Percentiles rank a stretch among this genome's conserved stretches.
Evolutionary conservation across 2,797 vertebrate species (phyloP).

Genomic region (Meriones psammophilus): DNA sequence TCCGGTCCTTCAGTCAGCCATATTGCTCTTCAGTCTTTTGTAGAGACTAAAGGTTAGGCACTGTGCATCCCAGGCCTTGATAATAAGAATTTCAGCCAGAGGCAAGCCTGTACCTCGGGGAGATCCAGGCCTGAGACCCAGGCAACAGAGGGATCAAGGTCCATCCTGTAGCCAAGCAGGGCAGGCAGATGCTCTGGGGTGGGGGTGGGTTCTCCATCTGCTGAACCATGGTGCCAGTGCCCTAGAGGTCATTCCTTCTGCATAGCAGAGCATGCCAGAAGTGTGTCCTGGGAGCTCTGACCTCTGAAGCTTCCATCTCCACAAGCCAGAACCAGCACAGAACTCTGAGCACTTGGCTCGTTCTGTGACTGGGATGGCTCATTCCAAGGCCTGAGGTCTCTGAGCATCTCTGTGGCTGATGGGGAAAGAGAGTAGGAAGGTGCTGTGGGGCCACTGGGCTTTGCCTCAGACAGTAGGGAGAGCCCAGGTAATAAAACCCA

Average conservation of each 20-base stretch:
- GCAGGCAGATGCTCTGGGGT: not conserved
- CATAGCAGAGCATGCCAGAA: not conserved
- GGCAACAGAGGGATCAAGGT: not conserved
- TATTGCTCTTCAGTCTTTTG: not conserved
- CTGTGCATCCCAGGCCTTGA: not conserved
- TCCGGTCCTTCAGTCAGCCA: not conserved
- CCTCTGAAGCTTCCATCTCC: not conserved
- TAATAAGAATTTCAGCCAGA: not conserved
- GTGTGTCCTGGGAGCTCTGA: not conserved
- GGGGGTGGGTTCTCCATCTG: not conserved
- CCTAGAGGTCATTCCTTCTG: not conserved
- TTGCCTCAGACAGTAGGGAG: too few relatives aligned
- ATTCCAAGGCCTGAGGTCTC: not conserved
- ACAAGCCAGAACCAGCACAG: not conserved
- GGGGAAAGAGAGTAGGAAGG: not conserved
- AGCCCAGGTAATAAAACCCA: not conserved
- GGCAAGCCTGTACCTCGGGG: not conserved
- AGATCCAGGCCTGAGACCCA: not conserved
- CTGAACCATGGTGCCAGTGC: not conserved
- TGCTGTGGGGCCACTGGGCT: accelerated
- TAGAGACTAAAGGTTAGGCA: not conserved
- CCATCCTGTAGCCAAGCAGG: not conserved
- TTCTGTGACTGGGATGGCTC: not conserved
- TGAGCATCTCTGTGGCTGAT: not conserved
- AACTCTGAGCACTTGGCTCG: not conserved